phyloP scores from a whole-genome alignment of 2,888 invertebrate genomes.

The Selenia dentaria region DNA sequence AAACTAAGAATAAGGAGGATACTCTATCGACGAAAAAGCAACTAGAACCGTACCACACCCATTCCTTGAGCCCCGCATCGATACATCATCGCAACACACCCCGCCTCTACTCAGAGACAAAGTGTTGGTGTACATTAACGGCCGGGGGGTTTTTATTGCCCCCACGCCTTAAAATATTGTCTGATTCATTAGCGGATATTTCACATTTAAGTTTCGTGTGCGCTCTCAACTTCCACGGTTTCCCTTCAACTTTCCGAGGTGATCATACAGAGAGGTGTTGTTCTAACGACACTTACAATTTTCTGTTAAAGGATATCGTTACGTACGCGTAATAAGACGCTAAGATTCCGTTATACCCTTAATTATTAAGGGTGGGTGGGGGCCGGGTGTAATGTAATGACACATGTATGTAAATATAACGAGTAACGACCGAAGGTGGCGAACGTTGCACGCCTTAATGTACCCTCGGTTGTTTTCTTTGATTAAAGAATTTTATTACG shows the following conservation, averaged over 20 bases:
- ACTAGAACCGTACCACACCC: constrained; percentile 8
- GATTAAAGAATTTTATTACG: constrained; percentile 85
- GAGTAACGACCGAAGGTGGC: constrained; percentile 79
- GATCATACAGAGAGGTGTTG: constrained; percentile 66
- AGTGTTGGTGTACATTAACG: constrained; percentile 80
- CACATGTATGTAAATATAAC: constrained; percentile 84
- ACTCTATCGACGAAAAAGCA: constrained; percentile 10
- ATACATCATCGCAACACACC: constrained; percentile 74
- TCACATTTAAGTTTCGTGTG: constrained; percentile 81
- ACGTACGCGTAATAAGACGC: constrained; percentile 83
- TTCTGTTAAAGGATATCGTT: constrained; percentile 82
- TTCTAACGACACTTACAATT: constrained; percentile 80
- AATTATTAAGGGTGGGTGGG: constrained; percentile 70
- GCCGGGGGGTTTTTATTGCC: constrained; percentile 79
- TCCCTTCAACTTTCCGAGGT: constrained; percentile 55
- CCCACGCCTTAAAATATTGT: constrained; percentile 83
- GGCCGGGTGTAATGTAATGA: constrained; percentile 66
- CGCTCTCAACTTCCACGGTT: constrained; percentile 56
- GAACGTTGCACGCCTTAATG: constrained; percentile 80
- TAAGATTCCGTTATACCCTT: constrained; percentile 84
- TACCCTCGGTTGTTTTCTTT: constrained; percentile 82
- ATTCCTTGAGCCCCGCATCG: constrained; percentile 57
- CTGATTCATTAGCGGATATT: constrained; percentile 85
- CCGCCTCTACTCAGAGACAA: constrained; percentile 74
- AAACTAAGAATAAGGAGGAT: too few species aligned